These are phyloP conservation scores for Trichonephila clavipes DNA, from an alignment of 1,140 invertebrate species.

Conservation along the genomic window DNA sequence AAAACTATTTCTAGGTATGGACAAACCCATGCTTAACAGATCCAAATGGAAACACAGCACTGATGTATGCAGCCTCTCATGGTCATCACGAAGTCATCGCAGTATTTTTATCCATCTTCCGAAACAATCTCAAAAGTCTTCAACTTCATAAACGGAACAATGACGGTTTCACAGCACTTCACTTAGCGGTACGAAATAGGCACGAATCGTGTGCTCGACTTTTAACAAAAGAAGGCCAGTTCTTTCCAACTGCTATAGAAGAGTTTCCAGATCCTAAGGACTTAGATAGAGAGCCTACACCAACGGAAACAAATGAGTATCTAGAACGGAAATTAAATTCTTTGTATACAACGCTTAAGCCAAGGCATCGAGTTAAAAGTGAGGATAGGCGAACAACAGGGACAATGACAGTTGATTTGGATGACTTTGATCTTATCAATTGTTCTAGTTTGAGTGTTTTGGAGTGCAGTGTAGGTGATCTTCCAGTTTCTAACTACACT, in stretches of 20 bases:
- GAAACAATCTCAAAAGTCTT: conserved; percentile 33
- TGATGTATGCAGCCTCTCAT: conserved; percentile 77
- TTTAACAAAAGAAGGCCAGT: conserved; percentile 63
- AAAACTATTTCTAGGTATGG: conserved; percentile 63
- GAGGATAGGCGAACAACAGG: conserved; percentile 29
- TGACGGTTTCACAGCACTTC: conserved; percentile 74
- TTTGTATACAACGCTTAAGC: background rate
- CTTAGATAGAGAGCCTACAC: conserved; percentile 66
- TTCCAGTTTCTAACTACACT: conserved; percentile 47
- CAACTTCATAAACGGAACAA: conserved; percentile 71
- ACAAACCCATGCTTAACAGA: conserved; percentile 78
- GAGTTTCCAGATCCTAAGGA: conserved; percentile 70
- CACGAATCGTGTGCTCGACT: conserved; percentile 64
- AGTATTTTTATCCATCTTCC: conserved; percentile 68
- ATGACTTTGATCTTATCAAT: background rate
- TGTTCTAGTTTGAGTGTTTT: conserved; percentile 46
- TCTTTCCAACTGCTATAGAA: conserved; percentile 62
- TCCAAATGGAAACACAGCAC: conserved; percentile 79
- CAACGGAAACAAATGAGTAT: conserved; percentile 15
- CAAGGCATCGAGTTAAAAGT: background rate
- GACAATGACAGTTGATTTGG: conserved; percentile 59
- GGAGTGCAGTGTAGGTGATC: conserved; percentile 66
- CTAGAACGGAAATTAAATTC: background rate
- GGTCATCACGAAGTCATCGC: conserved; percentile 74
- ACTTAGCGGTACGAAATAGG: conserved; percentile 65